Evolutionary conservation across 1,140 invertebrate genomes (phyloP), one percentile per base, ranked within the genome.

Genomic region (Brachionus paranguensis): DNA sequence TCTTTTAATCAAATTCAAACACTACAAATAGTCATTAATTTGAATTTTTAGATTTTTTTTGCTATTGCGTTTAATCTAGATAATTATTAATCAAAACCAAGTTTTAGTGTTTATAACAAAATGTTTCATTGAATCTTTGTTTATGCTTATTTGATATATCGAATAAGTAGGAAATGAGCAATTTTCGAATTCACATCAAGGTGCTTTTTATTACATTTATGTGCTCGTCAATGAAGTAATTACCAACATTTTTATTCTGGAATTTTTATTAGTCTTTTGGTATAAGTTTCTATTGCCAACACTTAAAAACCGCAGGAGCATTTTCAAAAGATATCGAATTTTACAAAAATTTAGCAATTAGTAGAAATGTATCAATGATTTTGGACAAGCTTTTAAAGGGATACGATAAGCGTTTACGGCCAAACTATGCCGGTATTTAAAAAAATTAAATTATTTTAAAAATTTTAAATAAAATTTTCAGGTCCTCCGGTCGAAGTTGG

Each of bases 371-470:
- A 11, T 85, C 85, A 2, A 27, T 33, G 24, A 78, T 86, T 11
- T 64, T 86, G 11, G 85, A 86, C 41, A 43, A 81, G 27, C 83
- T 86, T 17, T 60, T 86, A 20, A 76, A 84, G 60, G 85, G 85
- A 24, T 86, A 86, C 27, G 86, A 86, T 72, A 86, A 86, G 60
- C 83, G 86, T 55, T 72, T 86, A 27, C 53, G 86, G 50, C 86
- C 86, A 17, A 86, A 86, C 60, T 86, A 85, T 78, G 85, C 78
- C 83, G 86, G 72, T 76, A 76, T 27, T 47, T 29, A 76, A 50
- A 12, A 20, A 0, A n/a, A 27, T 76, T 1, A 50, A 85, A 86
- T 37, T 72, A 74, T 47, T 20, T 5, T 37, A 37, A 37, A 1
- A 37, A 37, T 37, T 37, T 45, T 37, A 27, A 53, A 41, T 45